A percentile compares a stretch with the other conserved stretches of the same genome.
These are phyloP conservation scores for Nycticorax nycticorax DNA, from an alignment of 2,113 vertebrate genomes.

Conservation along the genomic window DNA sequence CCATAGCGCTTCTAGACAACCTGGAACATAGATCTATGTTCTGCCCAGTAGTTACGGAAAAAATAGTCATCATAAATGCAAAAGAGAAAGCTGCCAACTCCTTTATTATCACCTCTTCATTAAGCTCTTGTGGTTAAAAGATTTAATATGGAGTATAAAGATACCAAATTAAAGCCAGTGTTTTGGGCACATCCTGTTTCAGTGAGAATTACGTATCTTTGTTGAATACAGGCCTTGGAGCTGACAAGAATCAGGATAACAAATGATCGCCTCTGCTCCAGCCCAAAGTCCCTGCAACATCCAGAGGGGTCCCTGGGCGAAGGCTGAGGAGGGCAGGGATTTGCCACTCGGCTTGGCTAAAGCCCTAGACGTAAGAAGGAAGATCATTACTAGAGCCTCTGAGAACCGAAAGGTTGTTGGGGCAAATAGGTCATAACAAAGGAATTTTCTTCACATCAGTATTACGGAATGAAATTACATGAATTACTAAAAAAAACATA, in stretches of 20 bases:
- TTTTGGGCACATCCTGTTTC: not conserved
- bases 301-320: not conserved
- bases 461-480: not conserved
- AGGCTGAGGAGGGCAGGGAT: not conserved
- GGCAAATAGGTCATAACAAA: not conserved
- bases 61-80: not conserved
- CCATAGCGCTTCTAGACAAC: not conserved
- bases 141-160: not conserved
- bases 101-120: not conserved
- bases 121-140: not conserved
- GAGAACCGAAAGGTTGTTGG: not conserved
- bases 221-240: not conserved
- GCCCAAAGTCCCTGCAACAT: not conserved
- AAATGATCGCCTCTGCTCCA: not conserved
- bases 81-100: not conserved
- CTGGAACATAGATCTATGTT: not conserved
- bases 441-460: not conserved
- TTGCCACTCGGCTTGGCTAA: not conserved
- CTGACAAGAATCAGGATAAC: not conserved
- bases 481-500: not conserved
- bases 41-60: not conserved
- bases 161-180: not conserved
- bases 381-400: not conserved
- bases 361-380: not conserved
- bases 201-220: not conserved